These are phyloP conservation scores for Nasonia vitripennis DNA, from an alignment of 1,140 invertebrate genomes.

Conservation along the genomic window DNA sequence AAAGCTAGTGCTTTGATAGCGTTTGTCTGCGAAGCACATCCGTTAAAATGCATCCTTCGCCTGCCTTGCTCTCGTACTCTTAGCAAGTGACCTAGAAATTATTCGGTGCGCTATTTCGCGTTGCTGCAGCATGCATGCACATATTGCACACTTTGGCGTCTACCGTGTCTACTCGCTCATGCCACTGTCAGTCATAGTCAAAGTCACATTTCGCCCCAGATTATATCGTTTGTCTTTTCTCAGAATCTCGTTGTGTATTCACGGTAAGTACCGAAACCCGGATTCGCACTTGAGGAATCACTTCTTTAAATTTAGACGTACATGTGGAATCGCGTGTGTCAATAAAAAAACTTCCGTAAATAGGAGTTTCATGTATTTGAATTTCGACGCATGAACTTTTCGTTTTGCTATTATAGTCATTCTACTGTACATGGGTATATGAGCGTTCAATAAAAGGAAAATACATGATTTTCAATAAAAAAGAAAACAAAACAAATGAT, in stretches of 20 bases:
- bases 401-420: no score
- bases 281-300: slow-evolving; percentile 8
- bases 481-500: no score
- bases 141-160: not conserved
- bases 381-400: no score
- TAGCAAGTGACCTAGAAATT: slow-evolving; percentile 45
- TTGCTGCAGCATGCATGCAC: slow-evolving; percentile 36
- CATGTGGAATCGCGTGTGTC: not conserved
- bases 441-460: no score
- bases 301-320: not conserved
- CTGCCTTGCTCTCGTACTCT: not conserved
- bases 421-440: no score
- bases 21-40: slow-evolving; percentile 5
- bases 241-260: not conserved
- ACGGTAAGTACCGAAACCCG: slow-evolving; percentile 19
- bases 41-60: not conserved
- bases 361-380: not conserved
- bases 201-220: not conserved
- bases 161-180: slow-evolving; percentile 18
- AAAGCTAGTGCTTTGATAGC: slow-evolving; percentile 39
- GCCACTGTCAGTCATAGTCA: slow-evolving; percentile 36
- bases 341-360: not conserved
- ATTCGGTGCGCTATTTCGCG: slow-evolving; percentile 23
- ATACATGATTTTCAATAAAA: no score
- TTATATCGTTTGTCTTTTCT: slow-evolving; percentile 11